Conservation (phyloP, 2,113 vertebrate species). For the Uria aalge region DNA sequence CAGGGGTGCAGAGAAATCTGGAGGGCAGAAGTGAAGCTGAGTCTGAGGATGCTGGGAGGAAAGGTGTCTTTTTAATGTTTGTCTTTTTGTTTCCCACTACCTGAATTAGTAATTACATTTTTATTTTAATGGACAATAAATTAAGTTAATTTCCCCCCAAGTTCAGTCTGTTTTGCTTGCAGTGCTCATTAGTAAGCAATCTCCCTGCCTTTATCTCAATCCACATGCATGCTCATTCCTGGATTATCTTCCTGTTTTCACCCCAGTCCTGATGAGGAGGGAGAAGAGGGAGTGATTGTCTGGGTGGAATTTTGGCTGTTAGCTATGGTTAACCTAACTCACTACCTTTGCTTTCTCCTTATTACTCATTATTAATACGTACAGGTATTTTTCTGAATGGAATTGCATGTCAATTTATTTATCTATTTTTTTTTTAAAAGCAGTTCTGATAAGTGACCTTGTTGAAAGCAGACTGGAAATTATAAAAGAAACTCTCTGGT, state of each 20-base stretch:
- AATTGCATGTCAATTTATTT: neutral
- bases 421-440: neutral
- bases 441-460: neutral
- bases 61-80: neutral
- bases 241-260: neutral
- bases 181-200: neutral
- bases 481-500: neutral
- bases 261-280: neutral
- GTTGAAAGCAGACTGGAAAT: neutral
- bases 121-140: neutral
- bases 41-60: neutral
- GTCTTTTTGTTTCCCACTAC: neutral
- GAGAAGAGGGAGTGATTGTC: neutral
- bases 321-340: neutral
- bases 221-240: neutral
- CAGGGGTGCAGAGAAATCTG: neutral
- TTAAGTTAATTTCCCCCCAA: neutral
- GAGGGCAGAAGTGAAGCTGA: neutral
- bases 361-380: neutral
- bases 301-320: neutral
- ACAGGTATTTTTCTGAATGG: neutral
- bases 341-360: neutral
- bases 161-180: neutral
- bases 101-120: neutral
- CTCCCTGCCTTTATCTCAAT: neutral